Conservation (phyloP, 2,797 vertebrate species). For the Sphenopsis melanotis region DNA sequence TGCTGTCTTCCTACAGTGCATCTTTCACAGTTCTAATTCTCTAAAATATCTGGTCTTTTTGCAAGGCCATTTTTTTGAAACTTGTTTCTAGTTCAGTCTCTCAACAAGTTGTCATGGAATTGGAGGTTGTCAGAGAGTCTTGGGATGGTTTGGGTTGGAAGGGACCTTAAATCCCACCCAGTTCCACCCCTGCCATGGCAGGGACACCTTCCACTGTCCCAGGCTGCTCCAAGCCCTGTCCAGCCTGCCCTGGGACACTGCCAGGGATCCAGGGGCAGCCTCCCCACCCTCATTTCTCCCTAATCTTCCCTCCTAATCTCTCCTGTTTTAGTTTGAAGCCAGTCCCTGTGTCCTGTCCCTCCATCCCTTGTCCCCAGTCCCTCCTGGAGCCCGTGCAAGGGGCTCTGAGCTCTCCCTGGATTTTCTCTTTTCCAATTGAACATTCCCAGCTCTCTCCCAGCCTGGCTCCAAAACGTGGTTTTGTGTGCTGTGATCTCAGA, state of each 20-base stretch:
- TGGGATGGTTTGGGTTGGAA: background rate
- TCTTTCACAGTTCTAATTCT: background rate
- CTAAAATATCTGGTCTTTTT: background rate
- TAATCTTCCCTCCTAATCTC: background rate
- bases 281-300: background rate
- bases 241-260: accelerated
- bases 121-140: background rate
- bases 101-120: background rate
- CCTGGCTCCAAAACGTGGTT: background rate
- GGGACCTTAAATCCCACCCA: accelerated
- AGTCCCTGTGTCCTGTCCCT: background rate
- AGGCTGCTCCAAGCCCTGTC: accelerated
- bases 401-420: background rate
- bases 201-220: accelerated
- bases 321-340: background rate
- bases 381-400: background rate
- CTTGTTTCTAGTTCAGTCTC: background rate
- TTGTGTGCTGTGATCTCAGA: background rate
- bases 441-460: background rate
- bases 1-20: accelerated
- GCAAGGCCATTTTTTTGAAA: background rate
- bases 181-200: accelerated
- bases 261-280: background rate
- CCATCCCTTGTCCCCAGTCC: background rate
- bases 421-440: background rate